Percentiles rank a stretch among this genome's conserved stretches.
phyloP scores from a whole-genome alignment of 2,888 invertebrate species.

The Rhagonycha lutea region DNA sequence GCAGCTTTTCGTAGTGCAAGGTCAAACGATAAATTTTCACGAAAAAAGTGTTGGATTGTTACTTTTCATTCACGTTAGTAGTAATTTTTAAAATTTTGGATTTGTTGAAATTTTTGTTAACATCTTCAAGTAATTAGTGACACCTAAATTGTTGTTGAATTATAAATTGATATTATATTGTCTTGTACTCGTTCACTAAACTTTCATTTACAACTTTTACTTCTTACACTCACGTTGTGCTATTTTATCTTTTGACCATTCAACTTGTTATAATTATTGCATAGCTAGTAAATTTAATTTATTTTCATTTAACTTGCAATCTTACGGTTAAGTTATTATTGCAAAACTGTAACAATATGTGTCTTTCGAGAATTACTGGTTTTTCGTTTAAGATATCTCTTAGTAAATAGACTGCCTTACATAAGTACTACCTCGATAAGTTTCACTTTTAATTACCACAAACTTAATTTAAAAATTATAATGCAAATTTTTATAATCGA shows the following conservation, averaged over 20 bases:
- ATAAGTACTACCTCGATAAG: neutral
- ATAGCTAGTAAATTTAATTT: neutral
- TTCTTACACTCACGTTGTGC: neutral
- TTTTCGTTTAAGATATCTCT: neutral
- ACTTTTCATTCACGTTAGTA: neutral
- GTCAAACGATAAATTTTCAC: neutral
- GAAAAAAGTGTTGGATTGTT: neutral
- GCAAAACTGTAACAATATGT: neutral
- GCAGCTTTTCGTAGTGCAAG: neutral
- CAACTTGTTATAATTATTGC: neutral
- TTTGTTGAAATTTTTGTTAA: neutral
- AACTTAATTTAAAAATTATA: neutral
- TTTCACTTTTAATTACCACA: neutral
- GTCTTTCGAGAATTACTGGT: neutral
- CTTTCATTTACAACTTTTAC: constrained; percentile 4
- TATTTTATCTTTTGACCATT: neutral
- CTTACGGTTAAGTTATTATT: neutral
- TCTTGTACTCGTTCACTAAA: neutral
- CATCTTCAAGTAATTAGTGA: neutral
- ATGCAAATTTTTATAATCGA: neutral
- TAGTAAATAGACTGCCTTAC: neutral
- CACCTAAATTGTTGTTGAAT: neutral
- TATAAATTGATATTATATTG: neutral
- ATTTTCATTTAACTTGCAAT: neutral
- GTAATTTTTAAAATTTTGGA: neutral